Conservation (phyloP, 2,113 vertebrate species). For the Anguilla rostrata region DNA sequence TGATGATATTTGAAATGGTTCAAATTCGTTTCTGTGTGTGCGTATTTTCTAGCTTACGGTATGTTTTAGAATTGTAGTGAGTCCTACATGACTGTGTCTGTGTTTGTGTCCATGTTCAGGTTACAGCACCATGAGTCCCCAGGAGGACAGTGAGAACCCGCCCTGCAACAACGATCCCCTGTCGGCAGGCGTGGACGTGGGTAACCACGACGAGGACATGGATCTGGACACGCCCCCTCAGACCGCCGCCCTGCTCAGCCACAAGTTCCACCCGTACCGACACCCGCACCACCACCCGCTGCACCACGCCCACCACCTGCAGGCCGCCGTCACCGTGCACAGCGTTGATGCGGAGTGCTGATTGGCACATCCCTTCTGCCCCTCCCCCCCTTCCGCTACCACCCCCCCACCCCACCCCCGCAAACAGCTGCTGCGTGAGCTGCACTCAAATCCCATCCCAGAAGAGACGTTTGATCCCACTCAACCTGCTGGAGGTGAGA, state of each 20-base stretch:
- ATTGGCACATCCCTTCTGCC: conserved; percentile 35
- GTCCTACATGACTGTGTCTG: not conserved
- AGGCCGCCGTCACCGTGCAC: conserved; percentile 95
- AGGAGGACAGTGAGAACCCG: conserved; percentile 97
- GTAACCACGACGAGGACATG: conserved; percentile 92
- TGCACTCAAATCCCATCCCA: not conserved
- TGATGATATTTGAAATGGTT: not conserved
- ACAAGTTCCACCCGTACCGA: conserved; percentile 92
- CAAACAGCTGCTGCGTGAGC: not conserved
- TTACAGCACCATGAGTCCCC: conserved; percentile 98
- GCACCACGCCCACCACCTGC: conserved; percentile 88
- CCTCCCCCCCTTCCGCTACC: not conserved
- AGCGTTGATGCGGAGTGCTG: conserved; percentile 94
- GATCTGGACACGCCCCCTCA: conserved; percentile 93
- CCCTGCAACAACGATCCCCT: conserved; percentile 90
- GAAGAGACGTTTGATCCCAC: not conserved
- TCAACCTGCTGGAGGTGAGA: not conserved
- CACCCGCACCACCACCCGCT: conserved; percentile 82
- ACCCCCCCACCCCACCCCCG: not conserved
- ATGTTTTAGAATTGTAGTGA: not conserved
- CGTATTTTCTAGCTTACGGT: too few species aligned
- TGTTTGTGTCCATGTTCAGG: conserved; percentile 65
- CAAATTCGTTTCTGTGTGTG: not conserved
- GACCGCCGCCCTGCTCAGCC: conserved; percentile 91
- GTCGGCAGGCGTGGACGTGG: conserved; percentile 88